These are phyloP conservation scores for Arion vulgaris DNA, from an alignment of 1,140 invertebrate species.

Conservation along the genomic window DNA sequence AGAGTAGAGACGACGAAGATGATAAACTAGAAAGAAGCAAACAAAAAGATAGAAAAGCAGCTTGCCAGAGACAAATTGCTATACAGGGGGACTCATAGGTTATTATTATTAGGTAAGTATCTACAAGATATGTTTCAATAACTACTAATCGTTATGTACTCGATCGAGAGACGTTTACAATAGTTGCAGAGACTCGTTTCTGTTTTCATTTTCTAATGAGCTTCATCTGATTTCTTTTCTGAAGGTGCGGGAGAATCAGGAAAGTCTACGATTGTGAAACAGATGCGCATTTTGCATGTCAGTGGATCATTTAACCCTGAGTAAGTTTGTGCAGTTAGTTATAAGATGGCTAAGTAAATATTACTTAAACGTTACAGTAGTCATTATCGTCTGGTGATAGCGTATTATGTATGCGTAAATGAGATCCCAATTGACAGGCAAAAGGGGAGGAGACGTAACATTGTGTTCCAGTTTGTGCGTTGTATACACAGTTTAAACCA, in stretches of 20 bases:
- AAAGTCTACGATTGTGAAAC: slow-evolving; percentile 99
- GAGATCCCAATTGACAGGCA: slow-evolving; percentile 42
- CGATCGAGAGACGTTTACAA: no score
- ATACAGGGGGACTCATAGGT: slow-evolving; percentile 95
- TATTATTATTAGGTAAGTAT: slow-evolving; percentile 88
- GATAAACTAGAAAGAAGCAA: slow-evolving; percentile 94
- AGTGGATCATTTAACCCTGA: slow-evolving; percentile 85
- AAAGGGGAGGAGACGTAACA: slow-evolving; percentile 32
- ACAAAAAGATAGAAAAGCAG: slow-evolving; percentile 98
- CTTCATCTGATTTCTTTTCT: slow-evolving; percentile 57
- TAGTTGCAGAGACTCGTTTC: slow-evolving; percentile 46
- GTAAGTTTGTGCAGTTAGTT: slow-evolving; percentile 62
- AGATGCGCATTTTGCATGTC: slow-evolving; percentile 99
- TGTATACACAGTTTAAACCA: background rate
- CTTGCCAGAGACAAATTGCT: slow-evolving; percentile 99
- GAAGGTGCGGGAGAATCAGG: slow-evolving; percentile 83
- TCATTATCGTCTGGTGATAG: no score
- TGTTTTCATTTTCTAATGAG: slow-evolving; percentile 50
- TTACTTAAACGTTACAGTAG: no score
- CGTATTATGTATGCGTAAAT: slow-evolving; percentile 57
- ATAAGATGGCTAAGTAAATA: no score
- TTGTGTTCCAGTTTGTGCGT: background rate
- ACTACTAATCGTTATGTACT: background rate
- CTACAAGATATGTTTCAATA: no score
- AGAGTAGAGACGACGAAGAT: slow-evolving; percentile 81